A percentile compares a stretch with the other conserved stretches of the same genome.
Evolutionary conservation across 2,888 invertebrate species (phyloP).

Genomic region (Hipparchia semele): DNA sequence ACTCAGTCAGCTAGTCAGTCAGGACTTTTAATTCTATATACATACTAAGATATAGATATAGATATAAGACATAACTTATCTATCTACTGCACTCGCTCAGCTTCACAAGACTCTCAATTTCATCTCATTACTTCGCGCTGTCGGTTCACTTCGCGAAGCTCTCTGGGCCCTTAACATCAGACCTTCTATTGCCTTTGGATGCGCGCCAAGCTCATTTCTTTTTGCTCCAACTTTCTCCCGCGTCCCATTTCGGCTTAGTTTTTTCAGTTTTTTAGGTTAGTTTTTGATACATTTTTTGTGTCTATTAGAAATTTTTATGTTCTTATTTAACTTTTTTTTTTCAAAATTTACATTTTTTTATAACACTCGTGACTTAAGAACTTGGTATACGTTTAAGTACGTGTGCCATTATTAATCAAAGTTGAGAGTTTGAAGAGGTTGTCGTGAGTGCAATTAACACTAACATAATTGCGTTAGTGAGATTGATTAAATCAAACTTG

Average conservation of each 20-base stretch:
- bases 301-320: background rate
- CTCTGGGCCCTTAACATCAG: slow-evolving; percentile 35
- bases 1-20: no score
- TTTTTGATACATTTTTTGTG: background rate
- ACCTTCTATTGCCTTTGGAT: slow-evolving; percentile 39
- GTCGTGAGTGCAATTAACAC: no score
- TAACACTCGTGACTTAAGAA: no score
- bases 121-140: slow-evolving; percentile 13
- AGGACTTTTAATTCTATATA: no score
- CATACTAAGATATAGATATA: no score
- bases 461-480: no score
- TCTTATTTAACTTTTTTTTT: background rate
- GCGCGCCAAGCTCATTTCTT: slow-evolving; percentile 38
- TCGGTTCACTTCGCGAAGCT: slow-evolving; percentile 19
- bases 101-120: slow-evolving; percentile 15
- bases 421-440: no score
- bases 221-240: slow-evolving; percentile 33
- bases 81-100: background rate
- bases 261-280: slow-evolving; percentile 1
- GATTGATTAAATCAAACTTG: no score
- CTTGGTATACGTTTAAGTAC: no score
- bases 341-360: no score
- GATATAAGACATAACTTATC: background rate
- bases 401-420: no score
- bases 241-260: slow-evolving; percentile 30